These are phyloP conservation scores for Falco concolor DNA, from an alignment of 2,797 vertebrate species.

Conservation along the genomic window DNA sequence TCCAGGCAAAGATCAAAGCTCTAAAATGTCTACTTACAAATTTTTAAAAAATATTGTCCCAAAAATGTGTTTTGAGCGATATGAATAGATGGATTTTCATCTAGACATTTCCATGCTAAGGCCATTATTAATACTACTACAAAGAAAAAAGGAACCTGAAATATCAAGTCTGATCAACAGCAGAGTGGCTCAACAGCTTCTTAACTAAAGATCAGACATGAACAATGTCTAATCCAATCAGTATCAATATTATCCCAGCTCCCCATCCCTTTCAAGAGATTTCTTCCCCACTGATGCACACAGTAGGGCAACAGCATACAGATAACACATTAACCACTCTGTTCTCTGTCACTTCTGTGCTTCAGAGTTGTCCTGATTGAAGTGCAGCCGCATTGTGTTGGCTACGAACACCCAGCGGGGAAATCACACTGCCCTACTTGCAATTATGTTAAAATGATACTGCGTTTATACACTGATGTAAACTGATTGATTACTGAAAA, in stretches of 20 bases:
- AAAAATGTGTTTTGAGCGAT: not conserved
- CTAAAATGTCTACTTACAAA: not conserved
- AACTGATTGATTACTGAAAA: not conserved
- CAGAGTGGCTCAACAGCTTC: conserved; percentile 1
- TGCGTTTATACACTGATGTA: not conserved
- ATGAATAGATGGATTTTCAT: not conserved
- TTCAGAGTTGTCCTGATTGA: not conserved
- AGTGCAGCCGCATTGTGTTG: not conserved
- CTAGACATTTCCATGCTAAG: not conserved
- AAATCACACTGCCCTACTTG: not conserved
- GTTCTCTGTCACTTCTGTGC: not conserved
- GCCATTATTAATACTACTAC: not conserved
- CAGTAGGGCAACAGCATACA: not conserved
- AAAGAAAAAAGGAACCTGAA: conserved; percentile 1
- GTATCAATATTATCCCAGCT: conserved; percentile 28
- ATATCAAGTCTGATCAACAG: not conserved
- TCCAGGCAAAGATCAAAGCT: not conserved
- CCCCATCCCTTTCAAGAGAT: not conserved
- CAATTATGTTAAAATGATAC: not conserved
- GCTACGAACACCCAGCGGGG: not conserved
- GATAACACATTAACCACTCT: not conserved
- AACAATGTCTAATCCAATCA: conserved; percentile 32
- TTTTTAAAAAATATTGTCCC: not conserved
- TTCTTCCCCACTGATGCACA: not conserved
- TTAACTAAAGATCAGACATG: conserved; percentile 26